Base-by-base conservation (phyloP, 2,888 invertebrate species). In the Phlogophora meticulosa region DNA sequence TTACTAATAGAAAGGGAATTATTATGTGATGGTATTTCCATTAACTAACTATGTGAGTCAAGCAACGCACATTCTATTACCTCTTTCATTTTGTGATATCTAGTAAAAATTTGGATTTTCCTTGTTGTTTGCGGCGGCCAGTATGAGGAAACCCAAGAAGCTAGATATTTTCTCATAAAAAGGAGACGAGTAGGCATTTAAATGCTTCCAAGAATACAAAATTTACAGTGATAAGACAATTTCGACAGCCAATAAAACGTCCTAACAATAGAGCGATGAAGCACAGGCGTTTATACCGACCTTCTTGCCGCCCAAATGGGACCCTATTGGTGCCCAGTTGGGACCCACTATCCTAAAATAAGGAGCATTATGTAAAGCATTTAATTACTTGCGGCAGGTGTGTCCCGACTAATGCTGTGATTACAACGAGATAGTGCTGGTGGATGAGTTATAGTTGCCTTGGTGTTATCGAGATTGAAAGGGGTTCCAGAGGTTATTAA, bases 311-410 rank as follows among this genome's bases (percentile, higher is more conserved):
- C 65, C 52, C 52, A 20, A 10, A 40, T 48, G 45, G 24, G 52
- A 40, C 40, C 5, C 13, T 9, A 1, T 58, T 58, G 45, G 45
- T 28, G 58, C 62, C 45, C 59, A 40, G 17, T 48, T 49, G 40
- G 48, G 40, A 38, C 48, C 7, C 11, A 5, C 42, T 64, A 38
- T 49, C 7, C 7, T 55, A 28, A 63, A 40, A 11, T 17, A 46
- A 46, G 7, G 7, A 10, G n/a, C 24, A 53, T 72, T 55, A 49
- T 65, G 43, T 49, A 49, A 52, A 58, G n/a, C 24, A 11, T 58
- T 71, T 49, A 43, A 70, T 64, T 57, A 71, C n/a, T 69, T 28
- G 53, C 38, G 56, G 17, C 56, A 52, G 45, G 51, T 51, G 70
- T 43, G 24, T 17, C 7, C 38, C 34, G 4, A 34, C 32, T 51